A percentile compares a stretch with the other conserved stretches of the same genome.
Conservation (phyloP, 2,888 invertebrate genomes). For the Eilema griseolum region DNA sequence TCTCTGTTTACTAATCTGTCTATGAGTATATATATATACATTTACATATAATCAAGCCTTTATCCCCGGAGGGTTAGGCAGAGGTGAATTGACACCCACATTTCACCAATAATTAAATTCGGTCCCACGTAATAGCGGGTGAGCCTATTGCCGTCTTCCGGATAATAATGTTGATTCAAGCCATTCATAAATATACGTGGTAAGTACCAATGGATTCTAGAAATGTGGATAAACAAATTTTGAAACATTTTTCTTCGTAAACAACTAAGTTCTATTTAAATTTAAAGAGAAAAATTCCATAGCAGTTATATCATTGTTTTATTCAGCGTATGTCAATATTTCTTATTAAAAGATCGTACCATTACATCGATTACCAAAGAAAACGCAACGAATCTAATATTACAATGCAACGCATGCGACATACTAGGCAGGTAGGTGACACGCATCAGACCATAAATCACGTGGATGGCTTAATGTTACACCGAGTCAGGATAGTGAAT, state of each 20-base stretch:
- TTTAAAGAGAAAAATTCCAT: slow-evolving; percentile 1
- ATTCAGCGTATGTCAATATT: neutral
- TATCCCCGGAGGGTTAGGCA: too few relatives aligned
- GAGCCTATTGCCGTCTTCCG: too few relatives aligned
- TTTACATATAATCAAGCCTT: too few relatives aligned
- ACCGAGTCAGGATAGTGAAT: neutral
- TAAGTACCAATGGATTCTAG: too few relatives aligned
- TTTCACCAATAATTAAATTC: too few relatives aligned
- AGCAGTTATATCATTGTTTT: neutral
- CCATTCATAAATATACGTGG: too few relatives aligned
- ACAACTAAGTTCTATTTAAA: neutral
- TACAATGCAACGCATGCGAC: slow-evolving; percentile 9
- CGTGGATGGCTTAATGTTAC: slow-evolving; percentile 4
- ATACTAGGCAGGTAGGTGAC: neutral
- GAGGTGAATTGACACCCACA: too few relatives aligned
- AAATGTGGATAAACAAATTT: neutral
- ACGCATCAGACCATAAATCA: slow-evolving; percentile 13
- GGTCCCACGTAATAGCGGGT: too few relatives aligned
- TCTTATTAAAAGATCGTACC: neutral
- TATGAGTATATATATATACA: too few relatives aligned
- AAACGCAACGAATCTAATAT: neutral
- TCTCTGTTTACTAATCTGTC: too few relatives aligned
- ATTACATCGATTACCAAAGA: slow-evolving; percentile 4
- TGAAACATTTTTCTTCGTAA: neutral
- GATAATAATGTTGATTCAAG: too few relatives aligned